phyloP scores from a whole-genome alignment of 2,113 vertebrate species.

The Malaclemys terrapin region DNA sequence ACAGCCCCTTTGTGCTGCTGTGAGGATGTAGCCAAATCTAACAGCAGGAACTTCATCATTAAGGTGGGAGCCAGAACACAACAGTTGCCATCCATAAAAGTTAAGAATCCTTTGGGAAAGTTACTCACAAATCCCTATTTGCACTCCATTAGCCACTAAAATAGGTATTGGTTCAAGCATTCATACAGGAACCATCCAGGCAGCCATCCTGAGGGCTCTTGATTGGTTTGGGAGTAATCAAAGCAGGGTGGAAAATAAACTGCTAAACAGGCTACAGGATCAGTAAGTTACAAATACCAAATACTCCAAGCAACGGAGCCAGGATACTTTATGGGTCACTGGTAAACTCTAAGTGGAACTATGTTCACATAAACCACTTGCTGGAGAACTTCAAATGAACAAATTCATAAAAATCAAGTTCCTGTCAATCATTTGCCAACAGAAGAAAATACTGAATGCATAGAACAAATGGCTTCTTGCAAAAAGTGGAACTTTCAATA shows the following conservation, averaged over 20 bases:
- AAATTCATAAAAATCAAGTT: neutral
- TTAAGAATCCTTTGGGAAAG: neutral
- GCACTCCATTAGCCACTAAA: neutral
- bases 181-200: neutral
- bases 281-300: neutral
- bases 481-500: neutral
- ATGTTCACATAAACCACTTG: fast-evolving
- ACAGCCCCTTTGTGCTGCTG: neutral
- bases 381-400: neutral
- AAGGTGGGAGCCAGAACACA: neutral
- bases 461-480: neutral
- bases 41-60: neutral
- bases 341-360: neutral
- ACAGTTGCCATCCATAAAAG: neutral
- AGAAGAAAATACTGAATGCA: neutral
- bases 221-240: neutral
- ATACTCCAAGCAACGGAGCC: neutral
- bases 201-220: neutral
- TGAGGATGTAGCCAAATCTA: neutral
- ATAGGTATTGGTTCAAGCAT: neutral
- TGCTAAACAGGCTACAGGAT: fast-evolving
- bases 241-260: neutral
- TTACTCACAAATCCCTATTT: neutral
- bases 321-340: neutral
- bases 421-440: neutral